Evolutionary conservation across 2,888 invertebrate species (phyloP).

Genomic region (Lasioglossum zephyrum): DNA sequence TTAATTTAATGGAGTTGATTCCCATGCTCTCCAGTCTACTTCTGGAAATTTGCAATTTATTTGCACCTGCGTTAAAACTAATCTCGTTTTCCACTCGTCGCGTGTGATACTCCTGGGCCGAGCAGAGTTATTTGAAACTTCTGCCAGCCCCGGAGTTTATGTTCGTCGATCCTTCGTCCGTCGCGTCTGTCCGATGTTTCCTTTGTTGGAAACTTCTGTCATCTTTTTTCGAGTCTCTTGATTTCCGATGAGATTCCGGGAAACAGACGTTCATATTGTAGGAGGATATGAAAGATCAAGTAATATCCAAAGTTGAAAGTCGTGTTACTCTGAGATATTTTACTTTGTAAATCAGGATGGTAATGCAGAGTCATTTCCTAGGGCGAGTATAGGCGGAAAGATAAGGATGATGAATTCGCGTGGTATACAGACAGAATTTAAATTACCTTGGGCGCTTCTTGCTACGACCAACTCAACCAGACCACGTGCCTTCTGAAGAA

Average conservation of each 20-base stretch:
- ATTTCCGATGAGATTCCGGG: not conserved
- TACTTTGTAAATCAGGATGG: not conserved
- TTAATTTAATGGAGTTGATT: not conserved
- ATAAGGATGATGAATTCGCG: not conserved
- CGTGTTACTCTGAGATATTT: not conserved
- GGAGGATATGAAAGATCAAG: not conserved
- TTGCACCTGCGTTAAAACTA: constrained; percentile 3
- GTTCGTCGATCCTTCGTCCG: not conserved
- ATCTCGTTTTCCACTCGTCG: constrained; percentile 6
- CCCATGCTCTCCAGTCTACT: not conserved
- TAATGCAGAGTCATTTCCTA: not conserved
- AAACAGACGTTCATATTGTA: not conserved
- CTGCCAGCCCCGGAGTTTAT: not conserved
- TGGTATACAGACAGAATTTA: constrained; percentile 22
- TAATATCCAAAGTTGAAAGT: not conserved
- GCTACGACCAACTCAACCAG: constrained; percentile 88
- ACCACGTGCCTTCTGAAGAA: constrained; percentile 91
- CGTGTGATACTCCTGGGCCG: not conserved
- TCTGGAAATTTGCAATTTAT: not conserved
- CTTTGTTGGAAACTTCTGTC: not conserved
- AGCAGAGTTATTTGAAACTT: constrained; percentile 15
- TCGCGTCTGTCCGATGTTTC: not conserved
- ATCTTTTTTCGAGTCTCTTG: not conserved
- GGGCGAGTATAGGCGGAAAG: not conserved
- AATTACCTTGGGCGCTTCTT: constrained; percentile 85